A percentile compares a stretch with the other conserved stretches of the same genome.
phyloP scores from a whole-genome alignment of 2,888 invertebrate genomes.

The Xestia rhomboidea region DNA sequence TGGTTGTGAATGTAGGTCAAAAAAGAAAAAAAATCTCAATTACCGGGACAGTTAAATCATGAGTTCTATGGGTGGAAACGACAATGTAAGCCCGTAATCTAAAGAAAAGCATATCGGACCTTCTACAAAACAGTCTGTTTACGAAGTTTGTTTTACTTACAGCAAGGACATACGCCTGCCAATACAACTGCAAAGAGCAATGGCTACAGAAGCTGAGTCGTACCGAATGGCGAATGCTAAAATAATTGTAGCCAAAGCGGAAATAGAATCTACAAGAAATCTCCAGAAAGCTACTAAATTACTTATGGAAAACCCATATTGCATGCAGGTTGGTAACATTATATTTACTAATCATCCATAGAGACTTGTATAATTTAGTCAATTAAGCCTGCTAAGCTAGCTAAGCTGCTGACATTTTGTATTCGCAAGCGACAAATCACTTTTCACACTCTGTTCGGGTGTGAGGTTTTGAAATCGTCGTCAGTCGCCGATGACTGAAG shows the following conservation, averaged over 20 bases:
- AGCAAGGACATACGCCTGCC: conserved; percentile 81
- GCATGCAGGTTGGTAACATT: conserved; percentile 78
- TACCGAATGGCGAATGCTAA: conserved; percentile 91
- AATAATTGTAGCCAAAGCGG: conserved; percentile 92
- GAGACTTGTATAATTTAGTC: neutral
- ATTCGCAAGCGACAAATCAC: neutral
- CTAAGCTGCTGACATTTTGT: neutral
- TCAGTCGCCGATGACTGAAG: neutral
- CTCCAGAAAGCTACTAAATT: conserved; percentile 92
- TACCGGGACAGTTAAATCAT: neutral
- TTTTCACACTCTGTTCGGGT: neutral
- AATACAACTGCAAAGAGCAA: conserved; percentile 90
- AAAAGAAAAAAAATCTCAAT: neutral
- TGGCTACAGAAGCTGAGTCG: conserved; percentile 92
- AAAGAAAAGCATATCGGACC: neutral
- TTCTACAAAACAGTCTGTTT: neutral
- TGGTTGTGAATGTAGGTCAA: neutral
- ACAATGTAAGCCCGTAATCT: neutral
- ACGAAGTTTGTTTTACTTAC: conserved; percentile 8
- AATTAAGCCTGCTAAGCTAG: neutral
- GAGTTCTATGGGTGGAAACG: neutral
- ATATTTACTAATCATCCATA: neutral
- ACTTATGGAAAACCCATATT: conserved; percentile 90
- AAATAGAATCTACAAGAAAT: conserved; percentile 91
- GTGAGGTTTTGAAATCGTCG: neutral